phyloP scores from a whole-genome alignment of 2,113 vertebrate genomes.

The Penelope pileata region DNA sequence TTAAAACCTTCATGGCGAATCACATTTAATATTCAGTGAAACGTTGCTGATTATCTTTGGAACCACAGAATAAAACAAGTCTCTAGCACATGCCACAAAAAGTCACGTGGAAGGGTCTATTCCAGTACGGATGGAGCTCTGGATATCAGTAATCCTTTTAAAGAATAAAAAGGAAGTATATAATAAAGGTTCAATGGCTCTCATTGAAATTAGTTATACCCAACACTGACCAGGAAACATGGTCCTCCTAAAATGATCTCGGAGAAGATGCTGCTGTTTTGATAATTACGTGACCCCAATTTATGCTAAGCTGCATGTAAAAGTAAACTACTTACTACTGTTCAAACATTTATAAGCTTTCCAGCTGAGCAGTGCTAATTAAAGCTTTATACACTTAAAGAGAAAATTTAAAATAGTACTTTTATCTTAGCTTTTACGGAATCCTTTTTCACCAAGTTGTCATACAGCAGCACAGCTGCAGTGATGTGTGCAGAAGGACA shows the following conservation, averaged over 20 bases:
- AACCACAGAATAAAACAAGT: neutral
- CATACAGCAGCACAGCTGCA: slow-evolving; percentile 45
- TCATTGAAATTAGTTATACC: neutral
- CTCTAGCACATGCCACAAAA: neutral
- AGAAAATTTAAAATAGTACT: neutral
- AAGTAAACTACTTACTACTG: slow-evolving; percentile 6
- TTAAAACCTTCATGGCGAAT: slow-evolving; percentile 6
- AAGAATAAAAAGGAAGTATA: neutral
- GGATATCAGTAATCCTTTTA: neutral
- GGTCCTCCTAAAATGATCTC: neutral
- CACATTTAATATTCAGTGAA: slow-evolving; percentile 39
- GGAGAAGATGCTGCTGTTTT: neutral
- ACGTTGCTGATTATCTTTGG: slow-evolving; percentile 4
- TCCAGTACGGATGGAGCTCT: slow-evolving; percentile 5
- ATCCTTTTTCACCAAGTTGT: slow-evolving; percentile 54
- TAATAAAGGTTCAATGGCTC: neutral
- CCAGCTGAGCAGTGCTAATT: slow-evolving; percentile 6
- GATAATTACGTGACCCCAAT: neutral
- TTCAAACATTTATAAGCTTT: slow-evolving; percentile 50
- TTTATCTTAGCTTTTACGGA: slow-evolving; percentile 70
- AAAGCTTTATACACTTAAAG: slow-evolving; percentile 36
- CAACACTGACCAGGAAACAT: neutral
- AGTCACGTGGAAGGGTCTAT: neutral
- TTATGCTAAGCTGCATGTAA: neutral
- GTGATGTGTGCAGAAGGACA: slow-evolving; percentile 33